Evolutionary conservation across 2,888 invertebrate genomes (phyloP), one percentile per base, ranked within the genome.

Genomic region (Nycteola revayana): DNA sequence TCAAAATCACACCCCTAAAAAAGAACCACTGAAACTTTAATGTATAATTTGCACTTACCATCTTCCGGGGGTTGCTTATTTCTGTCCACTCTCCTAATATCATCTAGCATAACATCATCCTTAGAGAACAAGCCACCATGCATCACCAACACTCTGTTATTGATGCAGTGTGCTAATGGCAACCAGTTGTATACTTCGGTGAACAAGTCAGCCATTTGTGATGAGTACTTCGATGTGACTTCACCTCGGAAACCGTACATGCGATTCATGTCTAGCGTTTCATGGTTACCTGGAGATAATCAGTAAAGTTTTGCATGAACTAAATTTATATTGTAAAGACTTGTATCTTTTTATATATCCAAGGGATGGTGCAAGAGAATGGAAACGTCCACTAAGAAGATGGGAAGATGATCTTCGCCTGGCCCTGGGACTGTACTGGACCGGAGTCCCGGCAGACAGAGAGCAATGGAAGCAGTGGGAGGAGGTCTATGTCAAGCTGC

Each of bases 241-340:
- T 99, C 99, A 1, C 99, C 99, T 48, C 98, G 96, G 90, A 99
- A 99, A 1, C 99, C 99, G 80, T 99, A 99, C 96, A 99, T 98
- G 83, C 98, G 96, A 86, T 99, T 99, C 99, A 99, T 99, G 42
- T 96, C 97, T 26, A 94, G 92, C 58, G 98, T 98, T 76, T 99
- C 99, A 75, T 99, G 99, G 85, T 99, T 99, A n/a, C 98, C 97
- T 97, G 75, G 1, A 58, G 14, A 14, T 14, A n/a, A n/a, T 14
- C 5, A 3, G 14, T 14, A 14, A 14, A 5, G 14, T 14, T 14
- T 14, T n/a, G n/a, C n/a, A n/a, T n/a, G n/a, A n/a, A n/a, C n/a
- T n/a, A n/a, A n/a, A n/a, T n/a, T n/a, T n/a, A n/a, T n/a, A n/a
- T n/a, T n/a, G n/a, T n/a, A n/a, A n/a, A n/a, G n/a, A n/a, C n/a